phyloP scores from a whole-genome alignment of 2,888 invertebrate genomes.

The Hirtodrosophila confusa region DNA sequence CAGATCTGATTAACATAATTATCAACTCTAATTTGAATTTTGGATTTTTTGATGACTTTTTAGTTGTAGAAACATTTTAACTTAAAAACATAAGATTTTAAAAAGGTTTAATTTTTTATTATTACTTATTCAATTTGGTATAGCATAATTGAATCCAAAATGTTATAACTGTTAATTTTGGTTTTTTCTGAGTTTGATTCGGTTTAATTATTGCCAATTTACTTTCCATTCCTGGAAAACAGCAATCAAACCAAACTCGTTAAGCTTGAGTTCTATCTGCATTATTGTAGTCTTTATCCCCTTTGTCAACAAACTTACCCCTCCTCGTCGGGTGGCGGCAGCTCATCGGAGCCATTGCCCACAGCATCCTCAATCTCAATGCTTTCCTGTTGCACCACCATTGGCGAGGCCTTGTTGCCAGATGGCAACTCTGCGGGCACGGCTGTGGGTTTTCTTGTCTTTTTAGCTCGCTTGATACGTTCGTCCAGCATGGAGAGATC shows the following conservation, averaged over 20 bases:
- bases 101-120: too few relatives aligned
- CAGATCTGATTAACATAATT: too few relatives aligned
- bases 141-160: too few relatives aligned
- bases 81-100: too few relatives aligned
- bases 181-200: too few relatives aligned
- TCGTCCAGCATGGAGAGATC: conserved; percentile 97
- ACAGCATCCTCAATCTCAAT: conserved; percentile 83
- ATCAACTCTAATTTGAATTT: too few relatives aligned
- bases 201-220: too few relatives aligned
- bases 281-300: neutral
- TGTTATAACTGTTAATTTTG: too few relatives aligned
- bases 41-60: too few relatives aligned
- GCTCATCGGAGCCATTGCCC: conserved; percentile 82
- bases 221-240: conserved; percentile 17
- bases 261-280: conserved; percentile 5
- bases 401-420: conserved; percentile 25
- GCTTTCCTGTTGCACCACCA: conserved; percentile 82
- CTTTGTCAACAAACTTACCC: conserved; percentile 57
- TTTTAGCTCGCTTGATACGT: conserved; percentile 95
- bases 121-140: too few relatives aligned
- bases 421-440: conserved; percentile 84
- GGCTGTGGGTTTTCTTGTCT: conserved; percentile 85
- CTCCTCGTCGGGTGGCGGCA: conserved; percentile 81
- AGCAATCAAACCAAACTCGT: too few relatives aligned
- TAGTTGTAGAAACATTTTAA: too few relatives aligned